Conservation (phyloP, 2,797 vertebrate genomes). For the Anguilla anguilla region DNA sequence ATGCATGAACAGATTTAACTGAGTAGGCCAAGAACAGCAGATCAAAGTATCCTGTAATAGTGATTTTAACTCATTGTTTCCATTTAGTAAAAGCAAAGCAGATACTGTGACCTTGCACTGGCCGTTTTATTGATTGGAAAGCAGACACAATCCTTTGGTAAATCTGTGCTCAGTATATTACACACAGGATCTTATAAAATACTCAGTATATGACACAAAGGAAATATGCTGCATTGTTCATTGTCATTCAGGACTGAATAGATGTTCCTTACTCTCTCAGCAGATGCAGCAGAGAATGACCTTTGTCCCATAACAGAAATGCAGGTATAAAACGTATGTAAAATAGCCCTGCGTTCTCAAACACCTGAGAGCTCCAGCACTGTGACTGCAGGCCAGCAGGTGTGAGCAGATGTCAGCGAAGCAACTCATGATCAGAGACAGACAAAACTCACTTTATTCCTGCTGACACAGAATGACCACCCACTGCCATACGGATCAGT, state of each 20-base stretch:
- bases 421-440: constrained; percentile 47
- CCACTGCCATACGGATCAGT: not conserved
- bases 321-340: not conserved
- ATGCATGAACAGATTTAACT: too few relatives aligned
- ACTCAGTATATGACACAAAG: not conserved
- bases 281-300: not conserved
- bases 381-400: constrained; percentile 40
- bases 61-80: too few relatives aligned
- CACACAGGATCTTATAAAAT: not conserved
- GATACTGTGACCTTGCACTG: too few relatives aligned
- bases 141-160: too few relatives aligned
- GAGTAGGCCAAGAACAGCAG: too few relatives aligned
- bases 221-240: not conserved
- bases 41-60: too few relatives aligned
- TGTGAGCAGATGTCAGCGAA: constrained; percentile 41
- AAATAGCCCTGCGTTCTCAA: constrained; percentile 32
- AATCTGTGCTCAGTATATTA: not conserved
- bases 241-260: not conserved
- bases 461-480: not conserved
- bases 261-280: not conserved
- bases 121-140: too few relatives aligned
- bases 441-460: constrained; percentile 45
- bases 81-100: too few relatives aligned
- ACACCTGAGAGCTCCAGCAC: constrained; percentile 30
- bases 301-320: not conserved